Conservation (phyloP, 2,113 vertebrate genomes). For the Aegotheles bennettii region DNA sequence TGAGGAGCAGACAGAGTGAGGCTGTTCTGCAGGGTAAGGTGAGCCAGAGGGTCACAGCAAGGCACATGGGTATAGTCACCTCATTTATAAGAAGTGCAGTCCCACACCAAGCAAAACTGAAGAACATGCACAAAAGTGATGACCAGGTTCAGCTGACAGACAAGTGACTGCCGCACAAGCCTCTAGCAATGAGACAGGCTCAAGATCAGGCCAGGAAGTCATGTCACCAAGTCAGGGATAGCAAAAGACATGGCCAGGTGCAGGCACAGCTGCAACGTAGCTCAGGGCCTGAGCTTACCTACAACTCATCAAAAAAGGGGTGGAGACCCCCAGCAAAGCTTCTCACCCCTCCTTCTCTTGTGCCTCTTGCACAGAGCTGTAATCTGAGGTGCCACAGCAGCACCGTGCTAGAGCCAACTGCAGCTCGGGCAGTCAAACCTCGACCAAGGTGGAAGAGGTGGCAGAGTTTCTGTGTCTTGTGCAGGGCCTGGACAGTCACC, state of each 20-base stretch:
- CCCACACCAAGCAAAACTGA: not conserved
- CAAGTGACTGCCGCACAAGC: not conserved
- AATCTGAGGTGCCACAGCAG: not conserved
- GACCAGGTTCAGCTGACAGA: not conserved
- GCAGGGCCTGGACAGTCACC: not conserved
- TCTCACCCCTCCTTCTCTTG: not conserved
- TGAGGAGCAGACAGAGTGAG: not conserved
- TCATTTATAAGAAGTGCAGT: not conserved
- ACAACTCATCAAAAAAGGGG: not conserved
- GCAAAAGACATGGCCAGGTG: not conserved
- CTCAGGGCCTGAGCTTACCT: not conserved
- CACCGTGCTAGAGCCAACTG: accelerated
- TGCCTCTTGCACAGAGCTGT: accelerated
- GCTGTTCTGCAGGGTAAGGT: not conserved
- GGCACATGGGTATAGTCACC: too few species aligned
- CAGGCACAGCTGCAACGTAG: accelerated
- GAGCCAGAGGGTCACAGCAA: not conserved
- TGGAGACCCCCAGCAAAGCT: not conserved
- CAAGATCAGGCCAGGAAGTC: not conserved
- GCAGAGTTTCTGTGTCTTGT: not conserved
- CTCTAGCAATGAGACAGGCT: not conserved
- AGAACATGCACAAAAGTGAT: accelerated
- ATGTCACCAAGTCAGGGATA: not conserved
- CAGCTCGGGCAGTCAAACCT: not conserved
- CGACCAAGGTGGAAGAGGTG: not conserved